phyloP scores from a whole-genome alignment of 37 sponge, comb jelly and placozoan species.

The Spongilla lacustris region DNA sequence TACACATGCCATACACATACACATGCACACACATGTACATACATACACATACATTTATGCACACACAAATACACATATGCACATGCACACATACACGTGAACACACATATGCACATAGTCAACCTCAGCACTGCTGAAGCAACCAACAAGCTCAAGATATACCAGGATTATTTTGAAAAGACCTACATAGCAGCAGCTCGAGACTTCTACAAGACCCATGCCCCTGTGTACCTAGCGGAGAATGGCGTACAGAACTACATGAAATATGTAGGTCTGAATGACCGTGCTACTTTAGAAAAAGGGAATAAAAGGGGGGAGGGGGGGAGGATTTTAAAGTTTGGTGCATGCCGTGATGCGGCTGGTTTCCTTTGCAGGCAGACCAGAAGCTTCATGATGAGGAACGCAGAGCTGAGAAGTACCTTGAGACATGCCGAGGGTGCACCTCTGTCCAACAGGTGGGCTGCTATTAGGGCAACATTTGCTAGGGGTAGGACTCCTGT shows the following conservation, averaged over 20 bases:
- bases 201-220: constrained; percentile 72
- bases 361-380: constrained; percentile 60
- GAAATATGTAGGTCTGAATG: constrained; percentile 86
- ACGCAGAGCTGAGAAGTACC: constrained; percentile 73
- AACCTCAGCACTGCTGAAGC: constrained; percentile 76
- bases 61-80: no score
- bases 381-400: constrained; percentile 82
- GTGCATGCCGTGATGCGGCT: no score
- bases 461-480: not conserved
- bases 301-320: no score
- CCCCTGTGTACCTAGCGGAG: constrained; percentile 64
- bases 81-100: no score
- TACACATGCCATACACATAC: no score
- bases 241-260: constrained; percentile 91
- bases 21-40: no score
- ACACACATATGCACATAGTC: no score
- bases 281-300: no score
- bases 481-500: not conserved
- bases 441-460: constrained; percentile 62
- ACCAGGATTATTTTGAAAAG: constrained; percentile 87
- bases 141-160: constrained; percentile 75
- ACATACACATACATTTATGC: no score
- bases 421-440: constrained; percentile 79
- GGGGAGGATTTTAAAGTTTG: no score
- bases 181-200: constrained; percentile 65